Base-by-base conservation (phyloP, 1,140 invertebrate genomes). In the Drosophila tsacasi region DNA sequence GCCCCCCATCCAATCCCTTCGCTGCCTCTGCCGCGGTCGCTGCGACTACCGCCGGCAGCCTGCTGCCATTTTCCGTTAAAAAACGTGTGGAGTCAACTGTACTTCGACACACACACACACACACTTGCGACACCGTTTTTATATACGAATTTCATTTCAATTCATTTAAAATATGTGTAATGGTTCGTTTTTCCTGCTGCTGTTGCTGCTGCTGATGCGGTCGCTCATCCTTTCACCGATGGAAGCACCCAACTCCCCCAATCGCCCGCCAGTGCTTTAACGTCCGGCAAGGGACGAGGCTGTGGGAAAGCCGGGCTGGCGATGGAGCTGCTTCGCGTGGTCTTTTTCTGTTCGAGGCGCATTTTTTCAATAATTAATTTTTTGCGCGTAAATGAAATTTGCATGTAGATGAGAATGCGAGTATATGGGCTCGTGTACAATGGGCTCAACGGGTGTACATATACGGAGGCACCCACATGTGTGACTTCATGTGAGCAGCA, bases 281-380 rank as follows among this genome's bases (percentile, higher is more conserved):
- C 40, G 69, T 57, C 25, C 52, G 44, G 35, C 67, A 21, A 17
- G 21, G 46, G 42, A 15, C 30, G 40, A 35, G 44, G n/a, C 15
- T 23, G 10, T 35, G 39, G 9, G 13, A 39, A 30, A 10, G 19
- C 27, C 25, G 39, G 54, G 46, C 17, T 27, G 49, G 37, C 3
- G 17, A 30, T 55, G 60, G 61, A 54, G 68, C 12, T 39, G 21
- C 44, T 68, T 67, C 64, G 19, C 40, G 40, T 37, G 39, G 39
- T 55, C 68, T 39, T 73, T 61, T 67, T 64, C 30, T 69, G 72
- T 74, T 55, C 64, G 59, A 44, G 68, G 83, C 85, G 72, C 81
- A 80, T 84, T 89, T 89, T 89, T 89, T 89, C 85, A 90, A 89
- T 90, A 89, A 90, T 89, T 89, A 89, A 89, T 89, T 89, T 89